Evolutionary conservation across 2,113 vertebrate genomes (phyloP).

Genomic region (Struthio camelus): DNA sequence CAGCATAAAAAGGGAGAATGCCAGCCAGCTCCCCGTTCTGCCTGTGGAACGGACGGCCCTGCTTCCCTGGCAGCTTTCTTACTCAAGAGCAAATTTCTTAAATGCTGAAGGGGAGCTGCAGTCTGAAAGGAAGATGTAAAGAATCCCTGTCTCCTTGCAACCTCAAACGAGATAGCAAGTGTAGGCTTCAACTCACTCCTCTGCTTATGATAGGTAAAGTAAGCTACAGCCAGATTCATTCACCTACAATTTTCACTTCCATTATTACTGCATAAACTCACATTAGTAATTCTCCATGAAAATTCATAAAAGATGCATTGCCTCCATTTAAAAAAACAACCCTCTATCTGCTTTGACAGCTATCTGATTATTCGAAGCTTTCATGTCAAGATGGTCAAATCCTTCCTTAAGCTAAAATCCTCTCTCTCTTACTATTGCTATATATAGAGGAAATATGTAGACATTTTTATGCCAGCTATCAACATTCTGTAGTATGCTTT

Average conservation of each 20-base stretch:
- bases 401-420: neutral
- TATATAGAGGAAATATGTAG: neutral
- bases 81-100: neutral
- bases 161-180: fast-evolving
- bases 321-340: neutral
- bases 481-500: neutral
- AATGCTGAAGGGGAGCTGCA: neutral
- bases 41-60: neutral
- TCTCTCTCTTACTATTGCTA: neutral
- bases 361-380: neutral
- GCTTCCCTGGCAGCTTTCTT: neutral
- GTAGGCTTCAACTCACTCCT: neutral
- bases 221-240: neutral
- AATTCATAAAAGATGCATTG: neutral
- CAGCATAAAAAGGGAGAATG: too few relatives aligned
- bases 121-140: neutral
- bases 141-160: neutral
- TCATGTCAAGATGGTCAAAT: neutral
- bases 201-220: neutral
- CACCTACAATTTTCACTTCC: neutral
- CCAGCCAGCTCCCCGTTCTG: neutral
- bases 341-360: neutral
- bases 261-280: neutral
- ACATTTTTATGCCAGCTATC: neutral
- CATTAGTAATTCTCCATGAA: neutral